Percentiles rank a stretch among this genome's conserved stretches.
These are phyloP conservation scores for Bos indicus DNA, from an alignment of 2,113 vertebrate genomes.

Conservation along the genomic window DNA sequence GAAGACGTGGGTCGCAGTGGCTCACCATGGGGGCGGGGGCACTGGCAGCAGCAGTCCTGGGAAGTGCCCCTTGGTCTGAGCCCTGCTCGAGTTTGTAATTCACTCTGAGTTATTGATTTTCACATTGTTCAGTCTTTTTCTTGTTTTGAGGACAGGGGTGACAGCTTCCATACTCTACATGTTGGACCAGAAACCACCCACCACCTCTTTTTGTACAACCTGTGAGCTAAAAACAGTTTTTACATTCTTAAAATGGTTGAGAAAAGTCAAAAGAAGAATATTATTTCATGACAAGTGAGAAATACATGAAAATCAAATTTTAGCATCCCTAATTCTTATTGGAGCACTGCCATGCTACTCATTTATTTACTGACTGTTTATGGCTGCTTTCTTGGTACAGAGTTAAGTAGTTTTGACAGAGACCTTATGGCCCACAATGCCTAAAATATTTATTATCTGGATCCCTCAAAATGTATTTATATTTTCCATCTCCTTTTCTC, in stretches of 20 bases:
- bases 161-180: neutral
- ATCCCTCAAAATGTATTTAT: neutral
- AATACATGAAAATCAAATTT: neutral
- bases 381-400: neutral
- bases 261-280: neutral
- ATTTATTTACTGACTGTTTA: neutral
- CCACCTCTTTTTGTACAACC: neutral
- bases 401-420: neutral
- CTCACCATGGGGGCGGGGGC: neutral
- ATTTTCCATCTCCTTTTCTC: neutral
- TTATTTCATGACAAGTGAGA: neutral
- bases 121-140: neutral
- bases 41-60: neutral
- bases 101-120: neutral
- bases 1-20: neutral
- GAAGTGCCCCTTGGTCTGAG: neutral
- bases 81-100: neutral
- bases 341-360: neutral
- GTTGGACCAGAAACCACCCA: neutral
- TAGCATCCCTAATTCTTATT: neutral
- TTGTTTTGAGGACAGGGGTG: neutral
- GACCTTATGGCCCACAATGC: neutral
- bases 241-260: neutral
- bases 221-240: neutral
- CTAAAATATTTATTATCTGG: constrained; percentile 3